Base-by-base conservation (phyloP, 2,888 invertebrate genomes). In the Schrankia costaestrigalis region DNA sequence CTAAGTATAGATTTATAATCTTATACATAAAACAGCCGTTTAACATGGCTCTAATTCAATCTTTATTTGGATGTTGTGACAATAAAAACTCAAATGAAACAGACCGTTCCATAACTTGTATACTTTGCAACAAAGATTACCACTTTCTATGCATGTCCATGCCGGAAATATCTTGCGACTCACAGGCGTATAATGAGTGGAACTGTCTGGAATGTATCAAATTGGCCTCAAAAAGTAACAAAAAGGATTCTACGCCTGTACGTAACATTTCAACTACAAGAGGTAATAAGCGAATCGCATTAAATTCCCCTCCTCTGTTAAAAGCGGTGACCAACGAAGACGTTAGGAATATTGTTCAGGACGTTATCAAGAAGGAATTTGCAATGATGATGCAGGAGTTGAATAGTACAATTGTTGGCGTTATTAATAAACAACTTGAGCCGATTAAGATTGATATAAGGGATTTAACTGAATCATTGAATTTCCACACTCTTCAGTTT, bases 71-170 rank as follows among this genome's bases (percentile, higher is more conserved):
- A 10, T 24, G 30, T 15, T 23, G 23, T 15, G 1, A 11, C 6
- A n/a, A 24, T 8, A 15, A 11, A 6, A 17, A 10, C 1, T 3
- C 11, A 2, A 6, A 14, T 1, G 30, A 31, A 8, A 1, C 11
- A 15, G 26, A 26, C 4, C 15, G 15, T 5, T 31, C 11, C 11
- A 31, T 23, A 15, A 15, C 1, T n/a, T 24, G 23, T 8, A 31
- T 15, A 6, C 3, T 7, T 1, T 31, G 30, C 15, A 31, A 31
- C 17, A 5, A 15, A 4, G 14, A 22, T 3, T 31, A 11, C 15
- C 23, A 24, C n/a, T 31, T 31, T 3, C 15, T n/a, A 5, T 31
- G 30, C 11, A 8, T 24, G 11, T 23, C 30, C 3, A 17, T 31
- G 1, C 23, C 23, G 3, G 30, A 23, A 17, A 31, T 23, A 11